Percentiles rank a stretch among this genome's conserved stretches.
Conservation (phyloP, 2,888 invertebrate species). For the Chrysotoxum bicinctum region DNA sequence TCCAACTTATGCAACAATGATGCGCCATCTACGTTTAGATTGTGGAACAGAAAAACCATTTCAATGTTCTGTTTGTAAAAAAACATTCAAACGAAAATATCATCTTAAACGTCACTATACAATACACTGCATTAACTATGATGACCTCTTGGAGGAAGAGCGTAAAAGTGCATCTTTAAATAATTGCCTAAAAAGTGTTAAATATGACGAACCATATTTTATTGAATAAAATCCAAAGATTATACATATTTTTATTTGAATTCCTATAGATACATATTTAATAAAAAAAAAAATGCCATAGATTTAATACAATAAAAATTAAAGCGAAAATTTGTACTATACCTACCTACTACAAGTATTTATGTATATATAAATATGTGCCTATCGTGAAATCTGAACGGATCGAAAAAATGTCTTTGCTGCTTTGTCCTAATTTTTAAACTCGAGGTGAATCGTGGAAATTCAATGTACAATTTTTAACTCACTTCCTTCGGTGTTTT, state of each 20-base stretch:
- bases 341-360: not conserved
- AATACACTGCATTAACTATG: slow-evolving; percentile 76
- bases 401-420: not conserved
- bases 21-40: slow-evolving; percentile 77
- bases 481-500: not conserved
- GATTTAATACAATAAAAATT: not conserved
- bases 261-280: not conserved
- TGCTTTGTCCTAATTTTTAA: not conserved
- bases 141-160: slow-evolving; percentile 73
- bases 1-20: slow-evolving; percentile 76
- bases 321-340: not conserved
- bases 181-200: slow-evolving; percentile 32
- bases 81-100: slow-evolving; percentile 78
- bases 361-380: not conserved
- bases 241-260: not conserved
- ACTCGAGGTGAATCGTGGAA: not conserved
- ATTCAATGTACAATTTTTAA: not conserved
- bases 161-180: slow-evolving; percentile 32
- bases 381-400: not conserved
- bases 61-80: slow-evolving; percentile 77
- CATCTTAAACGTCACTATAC: slow-evolving; percentile 79
- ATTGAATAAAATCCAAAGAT: slow-evolving; percentile 35
- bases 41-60: slow-evolving; percentile 78
- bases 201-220: slow-evolving; percentile 27
- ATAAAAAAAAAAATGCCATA: not conserved